Base-by-base conservation (phyloP, 2,888 invertebrate genomes). In the Heliothis peltigera region DNA sequence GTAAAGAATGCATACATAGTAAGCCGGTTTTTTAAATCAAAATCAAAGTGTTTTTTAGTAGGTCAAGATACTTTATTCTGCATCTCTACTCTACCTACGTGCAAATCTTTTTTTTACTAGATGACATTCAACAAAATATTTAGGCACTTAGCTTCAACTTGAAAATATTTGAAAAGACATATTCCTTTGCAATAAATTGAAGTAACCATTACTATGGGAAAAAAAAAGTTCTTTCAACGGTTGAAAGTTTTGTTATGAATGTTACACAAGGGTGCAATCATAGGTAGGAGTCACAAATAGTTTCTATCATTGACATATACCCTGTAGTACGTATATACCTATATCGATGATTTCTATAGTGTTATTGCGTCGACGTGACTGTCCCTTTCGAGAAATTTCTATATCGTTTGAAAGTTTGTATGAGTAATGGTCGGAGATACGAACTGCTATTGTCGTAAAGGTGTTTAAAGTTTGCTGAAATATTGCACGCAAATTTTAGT, bases 181-280 rank as follows among this genome's bases (percentile, higher is more conserved):
- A 77, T 71, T 55, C 53, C 35, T 67, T 58, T 51, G 57, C 69
- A 63, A 71, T 80, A 71, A 79, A 71, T 78, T 71, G 21, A 49
- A 64, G 49, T 60, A 59, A 72, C 64, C 39, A 79, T 75, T 61
- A 56, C 64, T 69, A 66, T 64, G 72, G 73, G 70, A 68, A 73
- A 81, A 79, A 6, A 35, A 39, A 51, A n/a, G n/a, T n/a, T n/a
- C 35, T 32, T 51, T 32, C 49, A 52, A 19, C 6, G 42, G 42
- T 53, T 46, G 17, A 35, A 80, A 81, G 61, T 80, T 80, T 64
- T 44, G 62, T 35, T 66, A 71, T 79, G 80, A 81, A 80, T 81
- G 74, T 77, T 58, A 62, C 80, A 75, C 81, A 74, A 72, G 80
- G 71, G 80, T 68, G 77, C 65, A 77, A 81, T 80, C 77, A 71